Conservation (phyloP, 2,888 invertebrate species). For the Drosophila robusta region DNA sequence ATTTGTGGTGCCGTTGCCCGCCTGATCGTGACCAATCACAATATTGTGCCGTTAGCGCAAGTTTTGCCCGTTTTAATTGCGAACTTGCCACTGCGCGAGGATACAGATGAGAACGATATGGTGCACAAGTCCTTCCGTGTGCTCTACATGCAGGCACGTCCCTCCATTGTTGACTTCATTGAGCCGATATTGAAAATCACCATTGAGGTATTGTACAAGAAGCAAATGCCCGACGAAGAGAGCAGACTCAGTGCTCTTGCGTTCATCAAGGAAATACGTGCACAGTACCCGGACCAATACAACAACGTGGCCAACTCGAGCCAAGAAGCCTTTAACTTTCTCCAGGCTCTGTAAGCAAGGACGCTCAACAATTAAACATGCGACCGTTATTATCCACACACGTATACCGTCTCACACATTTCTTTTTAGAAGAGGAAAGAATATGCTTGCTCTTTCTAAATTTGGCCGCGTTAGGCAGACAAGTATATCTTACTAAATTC, state of each 20-base stretch:
- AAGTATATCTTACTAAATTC: constrained; percentile 18
- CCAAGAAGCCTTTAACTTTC: constrained; percentile 79
- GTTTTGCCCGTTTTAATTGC: constrained; percentile 90
- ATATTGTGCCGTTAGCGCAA: constrained; percentile 89
- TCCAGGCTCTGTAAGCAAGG: constrained; percentile 75
- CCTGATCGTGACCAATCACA: constrained; percentile 88
- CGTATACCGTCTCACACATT: constrained; percentile 9
- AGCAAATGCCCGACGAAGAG: constrained; percentile 85
- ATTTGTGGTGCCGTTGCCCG: constrained; percentile 91
- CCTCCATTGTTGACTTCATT: constrained; percentile 86
- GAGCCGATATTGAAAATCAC: constrained; percentile 86
- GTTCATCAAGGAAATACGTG: constrained; percentile 86
- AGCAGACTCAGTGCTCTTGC: constrained; percentile 83
- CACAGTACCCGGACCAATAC: constrained; percentile 87
- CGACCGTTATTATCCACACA: constrained; percentile 1
- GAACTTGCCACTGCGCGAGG: constrained; percentile 90
- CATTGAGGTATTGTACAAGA: constrained; percentile 87
- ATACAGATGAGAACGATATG: constrained; percentile 90
- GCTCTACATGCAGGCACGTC: constrained; percentile 88
- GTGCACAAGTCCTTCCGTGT: constrained; percentile 88
- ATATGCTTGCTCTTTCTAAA: background rate
- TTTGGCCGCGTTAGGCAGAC: background rate
- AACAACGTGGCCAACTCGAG: constrained; percentile 84
- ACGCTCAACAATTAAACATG: too few relatives aligned
- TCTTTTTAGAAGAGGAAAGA: background rate